Evolutionary conservation across 2,888 invertebrate genomes (phyloP).

Genomic region (Cephus spinipes): DNA sequence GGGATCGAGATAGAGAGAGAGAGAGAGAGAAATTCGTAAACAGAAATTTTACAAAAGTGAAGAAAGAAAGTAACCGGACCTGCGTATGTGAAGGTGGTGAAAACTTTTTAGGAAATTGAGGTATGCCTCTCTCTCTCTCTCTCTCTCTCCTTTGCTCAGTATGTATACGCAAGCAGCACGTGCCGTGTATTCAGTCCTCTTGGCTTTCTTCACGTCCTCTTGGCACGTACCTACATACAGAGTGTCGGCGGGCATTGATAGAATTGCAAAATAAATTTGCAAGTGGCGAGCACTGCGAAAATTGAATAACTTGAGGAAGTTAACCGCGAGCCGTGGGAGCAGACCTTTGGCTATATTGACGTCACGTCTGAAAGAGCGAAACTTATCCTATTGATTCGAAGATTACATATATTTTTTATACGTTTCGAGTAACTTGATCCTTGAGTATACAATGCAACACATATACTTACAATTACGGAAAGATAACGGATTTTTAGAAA

Average conservation of each 20-base stretch:
- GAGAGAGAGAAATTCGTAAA: conserved; percentile 36
- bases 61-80: conserved; percentile 24
- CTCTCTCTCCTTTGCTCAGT: conserved; percentile 13
- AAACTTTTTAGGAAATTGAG: conserved; percentile 35
- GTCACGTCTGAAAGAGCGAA: too few species aligned
- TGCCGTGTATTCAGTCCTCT: too few species aligned
- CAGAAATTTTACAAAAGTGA: conserved; percentile 36
- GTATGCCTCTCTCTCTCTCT: conserved; percentile 11
- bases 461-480: too few species aligned
- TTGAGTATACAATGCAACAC: too few species aligned
- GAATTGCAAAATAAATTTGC: conserved; percentile 52
- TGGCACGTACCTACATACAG: conserved; percentile 13
- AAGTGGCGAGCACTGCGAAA: conserved; percentile 44
- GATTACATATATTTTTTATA: too few species aligned
- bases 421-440: too few species aligned
- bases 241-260: conserved; percentile 38
- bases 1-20: conserved; percentile 5
- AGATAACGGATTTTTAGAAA: too few species aligned
- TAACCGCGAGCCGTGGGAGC: conserved; percentile 33
- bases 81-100: conserved; percentile 23
- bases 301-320: conserved; percentile 51
- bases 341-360: conserved; percentile 7
- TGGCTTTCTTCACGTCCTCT: conserved; percentile 20
- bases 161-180: too few species aligned
- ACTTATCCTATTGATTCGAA: too few species aligned